These are phyloP conservation scores for Cenopis cana DNA, from an alignment of 2,888 invertebrate genomes.

Conservation along the genomic window DNA sequence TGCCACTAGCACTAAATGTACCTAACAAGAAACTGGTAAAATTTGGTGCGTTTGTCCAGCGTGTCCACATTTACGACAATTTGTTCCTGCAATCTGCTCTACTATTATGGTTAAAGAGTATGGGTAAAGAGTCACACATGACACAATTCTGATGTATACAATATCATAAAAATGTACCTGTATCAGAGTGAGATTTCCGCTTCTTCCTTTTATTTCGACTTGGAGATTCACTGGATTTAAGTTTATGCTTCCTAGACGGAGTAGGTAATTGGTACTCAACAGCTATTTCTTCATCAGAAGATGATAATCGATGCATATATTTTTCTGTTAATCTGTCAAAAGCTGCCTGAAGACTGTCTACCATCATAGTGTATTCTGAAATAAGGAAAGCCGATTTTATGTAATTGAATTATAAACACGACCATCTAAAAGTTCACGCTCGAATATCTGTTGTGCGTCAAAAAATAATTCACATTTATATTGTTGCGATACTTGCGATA, in stretches of 20 bases:
- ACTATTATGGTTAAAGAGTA: too few relatives aligned
- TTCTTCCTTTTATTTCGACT: slow-evolving; percentile 73
- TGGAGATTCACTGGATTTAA: slow-evolving; percentile 72
- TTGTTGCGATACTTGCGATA: not conserved
- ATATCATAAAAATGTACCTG: slow-evolving; percentile 52
- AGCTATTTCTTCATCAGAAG: slow-evolving; percentile 91
- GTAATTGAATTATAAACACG: not conserved
- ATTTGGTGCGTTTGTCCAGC: too few relatives aligned
- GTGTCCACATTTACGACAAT: too few relatives aligned
- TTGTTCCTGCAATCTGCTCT: too few relatives aligned
- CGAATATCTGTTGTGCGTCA: not conserved
- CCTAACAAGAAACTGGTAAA: too few relatives aligned
- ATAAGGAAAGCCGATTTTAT: slow-evolving; percentile 41
- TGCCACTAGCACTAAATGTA: too few relatives aligned
- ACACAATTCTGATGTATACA: not conserved
- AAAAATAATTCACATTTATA: not conserved
- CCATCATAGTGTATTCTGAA: slow-evolving; percentile 95
- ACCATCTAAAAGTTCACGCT: not conserved
- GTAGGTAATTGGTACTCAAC: slow-evolving; percentile 87
- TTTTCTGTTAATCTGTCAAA: slow-evolving; percentile 93
- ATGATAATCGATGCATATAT: slow-evolving; percentile 92
- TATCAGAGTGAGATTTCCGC: slow-evolving; percentile 71
- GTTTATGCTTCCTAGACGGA: slow-evolving; percentile 76
- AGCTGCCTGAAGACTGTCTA: slow-evolving; percentile 91
- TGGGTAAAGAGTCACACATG: too few relatives aligned